A percentile compares a stretch with the other conserved stretches of the same genome.
These are phyloP conservation scores for Sericinus montela DNA, from an alignment of 2,888 invertebrate genomes.

Conservation along the genomic window DNA sequence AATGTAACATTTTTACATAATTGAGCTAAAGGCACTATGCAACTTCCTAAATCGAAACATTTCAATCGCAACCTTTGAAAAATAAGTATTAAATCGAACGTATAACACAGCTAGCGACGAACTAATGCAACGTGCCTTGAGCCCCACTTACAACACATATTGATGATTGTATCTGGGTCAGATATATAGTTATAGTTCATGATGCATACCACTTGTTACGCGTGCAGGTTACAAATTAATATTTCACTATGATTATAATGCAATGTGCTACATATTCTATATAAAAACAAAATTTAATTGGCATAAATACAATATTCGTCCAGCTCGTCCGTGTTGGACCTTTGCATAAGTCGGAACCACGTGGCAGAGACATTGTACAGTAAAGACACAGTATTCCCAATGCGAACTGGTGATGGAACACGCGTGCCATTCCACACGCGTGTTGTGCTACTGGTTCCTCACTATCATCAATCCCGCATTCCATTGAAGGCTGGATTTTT, in stretches of 20 bases:
- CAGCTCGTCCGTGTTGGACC: slow-evolving; percentile 22
- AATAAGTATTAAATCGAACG: slow-evolving; percentile 40
- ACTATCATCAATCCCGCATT: slow-evolving; percentile 67
- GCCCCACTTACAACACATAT: slow-evolving; percentile 38
- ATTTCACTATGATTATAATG: slow-evolving; percentile 9
- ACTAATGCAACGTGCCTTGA: slow-evolving; percentile 67
- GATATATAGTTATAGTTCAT: background rate
- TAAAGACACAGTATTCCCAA: slow-evolving; percentile 27
- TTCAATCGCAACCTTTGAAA: slow-evolving; percentile 48
- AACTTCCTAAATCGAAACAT: slow-evolving; percentile 56
- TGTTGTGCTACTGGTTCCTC: slow-evolving; percentile 38
- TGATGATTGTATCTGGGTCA: background rate
- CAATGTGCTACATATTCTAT: slow-evolving; percentile 19
- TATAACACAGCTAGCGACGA: slow-evolving; percentile 25
- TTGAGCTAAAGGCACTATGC: slow-evolving; percentile 75
- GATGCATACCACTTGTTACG: slow-evolving; percentile 8
- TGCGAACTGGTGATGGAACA: slow-evolving; percentile 38
- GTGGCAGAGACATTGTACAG: background rate
- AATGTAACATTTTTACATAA: slow-evolving; percentile 55
- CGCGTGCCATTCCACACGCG: background rate
- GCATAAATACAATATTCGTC: slow-evolving; percentile 10
- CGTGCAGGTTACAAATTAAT: background rate
- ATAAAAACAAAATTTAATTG: slow-evolving; percentile 25
- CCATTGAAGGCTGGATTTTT: slow-evolving; percentile 73
- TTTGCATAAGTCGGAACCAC: slow-evolving; percentile 13